Base-by-base conservation (phyloP, 1,140 invertebrate species). In the Cydia strobilella region DNA sequence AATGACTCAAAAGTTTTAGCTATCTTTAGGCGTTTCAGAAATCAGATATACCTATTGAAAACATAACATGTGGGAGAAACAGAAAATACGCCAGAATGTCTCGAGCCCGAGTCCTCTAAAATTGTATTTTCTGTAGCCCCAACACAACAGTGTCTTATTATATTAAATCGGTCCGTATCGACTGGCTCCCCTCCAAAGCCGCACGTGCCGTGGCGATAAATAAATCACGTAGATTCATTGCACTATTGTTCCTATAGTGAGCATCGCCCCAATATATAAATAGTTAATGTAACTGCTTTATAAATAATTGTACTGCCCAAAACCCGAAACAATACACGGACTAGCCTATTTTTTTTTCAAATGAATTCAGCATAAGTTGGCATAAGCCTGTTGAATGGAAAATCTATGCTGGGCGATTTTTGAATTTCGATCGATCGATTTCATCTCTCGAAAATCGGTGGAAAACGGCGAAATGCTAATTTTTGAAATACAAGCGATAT, bases 151-250 rank as follows among this genome's bases (percentile, higher is more conserved):
- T 51, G 48, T 51, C 23, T 66, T 66, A 66, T 66, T n/a, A 69
- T 39, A 69, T 69, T 18, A 18, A 69, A 59, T 59, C 65, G 31
- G 27, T 35, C 65, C 63, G 25, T 69, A 69, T 69, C 65, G 65
- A 69, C 31, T 69, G 65, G 65, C 65, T 69, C 65, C 65, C 39
- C 73, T 86, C 85, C 86, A 88, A 84, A 12, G 51, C 7, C 78
- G 75, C 85, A 84, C 85, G 84, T 81, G 84, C 76, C 82, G 75
- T 45, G 48, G 27, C 71, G 65, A 69, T 69, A 69, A 72, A 79
- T 82, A 82, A 76, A 79, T 80, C 77, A 78, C 66, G 42, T 45
- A 82, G 80, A 82, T 80, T 80, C 79, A 82, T 82, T 82, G 79
- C 79, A 74, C 79, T 76, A 82, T 82, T 82, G 79, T 82, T 71